A percentile compares a stretch with the other conserved stretches of the same genome.
Conservation (phyloP, 2,113 vertebrate genomes). For the Serinus canaria region DNA sequence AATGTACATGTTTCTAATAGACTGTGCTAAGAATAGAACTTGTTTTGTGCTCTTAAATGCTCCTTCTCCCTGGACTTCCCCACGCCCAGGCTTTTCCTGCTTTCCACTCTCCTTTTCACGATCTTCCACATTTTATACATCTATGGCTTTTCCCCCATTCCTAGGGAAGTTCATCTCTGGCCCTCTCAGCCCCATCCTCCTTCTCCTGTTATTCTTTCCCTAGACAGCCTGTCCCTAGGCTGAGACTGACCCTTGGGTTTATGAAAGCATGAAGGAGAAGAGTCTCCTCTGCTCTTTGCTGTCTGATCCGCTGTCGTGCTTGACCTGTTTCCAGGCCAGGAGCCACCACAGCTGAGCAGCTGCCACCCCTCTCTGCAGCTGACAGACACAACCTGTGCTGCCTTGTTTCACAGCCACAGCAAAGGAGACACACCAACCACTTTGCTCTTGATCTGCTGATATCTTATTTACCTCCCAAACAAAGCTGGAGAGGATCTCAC, state of each 20-base stretch:
- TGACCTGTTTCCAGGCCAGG: not conserved
- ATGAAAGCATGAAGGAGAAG: not conserved
- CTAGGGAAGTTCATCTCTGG: not conserved
- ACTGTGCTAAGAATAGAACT: not conserved
- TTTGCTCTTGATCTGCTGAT: not conserved
- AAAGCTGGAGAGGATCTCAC: accelerated
- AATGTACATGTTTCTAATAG: not conserved
- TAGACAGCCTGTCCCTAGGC: not conserved
- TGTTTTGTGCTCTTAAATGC: not conserved
- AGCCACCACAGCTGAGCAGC: accelerated
- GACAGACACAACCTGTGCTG: not conserved
- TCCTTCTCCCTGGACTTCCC: not conserved
- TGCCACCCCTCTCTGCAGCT: not conserved
- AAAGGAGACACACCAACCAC: not conserved
- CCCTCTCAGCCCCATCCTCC: not conserved
- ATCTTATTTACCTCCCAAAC: not conserved
- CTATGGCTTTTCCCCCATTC: not conserved
- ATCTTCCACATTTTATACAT: not conserved
- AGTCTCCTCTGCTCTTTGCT: not conserved
- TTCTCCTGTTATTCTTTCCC: not conserved
- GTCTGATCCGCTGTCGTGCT: not conserved
- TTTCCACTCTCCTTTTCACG: not conserved
- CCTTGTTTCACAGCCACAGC: not conserved
- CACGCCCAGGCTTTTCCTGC: not conserved
- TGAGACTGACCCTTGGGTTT: not conserved